These are phyloP conservation scores for Tinamus major DNA, from an alignment of 2,797 vertebrate species.

Conservation along the genomic window DNA sequence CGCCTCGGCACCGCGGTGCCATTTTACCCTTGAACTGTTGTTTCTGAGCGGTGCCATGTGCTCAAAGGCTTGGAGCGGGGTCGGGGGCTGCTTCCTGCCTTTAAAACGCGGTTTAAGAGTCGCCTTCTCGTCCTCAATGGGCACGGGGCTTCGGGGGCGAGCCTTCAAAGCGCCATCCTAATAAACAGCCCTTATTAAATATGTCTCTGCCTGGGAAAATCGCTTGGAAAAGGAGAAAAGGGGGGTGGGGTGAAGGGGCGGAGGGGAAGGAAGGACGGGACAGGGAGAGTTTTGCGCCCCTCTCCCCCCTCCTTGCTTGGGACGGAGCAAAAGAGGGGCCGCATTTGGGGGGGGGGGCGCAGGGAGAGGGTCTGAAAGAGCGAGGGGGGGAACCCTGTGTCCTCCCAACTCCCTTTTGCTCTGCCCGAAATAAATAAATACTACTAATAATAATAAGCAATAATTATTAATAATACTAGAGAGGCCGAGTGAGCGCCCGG, in stretches of 20 bases:
- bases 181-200: slow-evolving; percentile 83
- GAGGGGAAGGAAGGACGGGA: too few relatives aligned
- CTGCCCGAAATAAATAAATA: not conserved
- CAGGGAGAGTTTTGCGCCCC: too few relatives aligned
- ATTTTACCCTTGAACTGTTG: slow-evolving; percentile 83
- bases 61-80: too few relatives aligned
- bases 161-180: slow-evolving; percentile 79
- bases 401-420: not conserved
- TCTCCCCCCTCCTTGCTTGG: too few relatives aligned
- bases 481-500: slow-evolving; percentile 65
- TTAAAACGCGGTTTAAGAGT: slow-evolving; percentile 82
- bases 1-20: slow-evolving; percentile 77
- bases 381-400: not conserved
- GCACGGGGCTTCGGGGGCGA: slow-evolving; percentile 78
- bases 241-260: too few relatives aligned
- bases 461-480: not conserved
- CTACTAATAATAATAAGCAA: too few relatives aligned
- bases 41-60: slow-evolving; percentile 83
- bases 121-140: slow-evolving; percentile 82
- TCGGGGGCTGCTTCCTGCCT: too few relatives aligned
- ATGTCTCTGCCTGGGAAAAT: slow-evolving; percentile 76
- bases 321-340: not conserved
- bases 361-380: not conserved
- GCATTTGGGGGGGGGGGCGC: not conserved
- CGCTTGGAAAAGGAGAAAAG: not conserved